Evolutionary conservation across 2,797 vertebrate genomes (phyloP), one percentile per base, ranked within the genome.

Genomic region (Girardinus metallicus): DNA sequence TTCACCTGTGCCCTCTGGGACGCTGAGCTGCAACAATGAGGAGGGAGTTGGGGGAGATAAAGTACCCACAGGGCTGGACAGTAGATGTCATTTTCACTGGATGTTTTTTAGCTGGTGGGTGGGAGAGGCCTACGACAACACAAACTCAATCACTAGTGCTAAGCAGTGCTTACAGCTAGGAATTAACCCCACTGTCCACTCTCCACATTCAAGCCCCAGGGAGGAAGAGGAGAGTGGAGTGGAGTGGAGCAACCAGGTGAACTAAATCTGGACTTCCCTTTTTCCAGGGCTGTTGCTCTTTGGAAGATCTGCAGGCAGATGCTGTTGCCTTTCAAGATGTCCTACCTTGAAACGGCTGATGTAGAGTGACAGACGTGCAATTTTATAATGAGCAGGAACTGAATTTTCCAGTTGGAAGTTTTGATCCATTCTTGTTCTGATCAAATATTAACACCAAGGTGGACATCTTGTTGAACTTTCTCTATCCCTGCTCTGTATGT

Each of bases 81-180:
- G 88, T 90, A 81, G 89, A 93, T 94, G 88, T 95, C 84, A 95
- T 95, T 95, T 95, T 88, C 86, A 93, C 89, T 92, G 89, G 93
- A 93, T 92, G 88, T 94, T 89, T 90, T 92, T 94, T 92, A 64
- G 92, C 89, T 91, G 91, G 93, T 91, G 79, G 91, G 93, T 93
- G 88, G 87, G 85, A 80, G 76, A 85, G 89, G 78, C 77, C 76
- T 75, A 83, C 83, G 89, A 68, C 85, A 81, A 94, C 92, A 91
- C 86, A 93, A 94, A 95, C 95, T 93, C 93, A 95, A 93, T 96
- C 93, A 94, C 91, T 92, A 82, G 92, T 76, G 73, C 87, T 92
- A 91, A 93, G 91, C 90, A 93, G 91, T 93, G 93, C 95, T 95
- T 94, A 94, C 90, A 95, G 94, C 93, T 49, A 95, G 86, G 94